Percentiles rank a stretch among this genome's conserved stretches.
These are phyloP conservation scores for Chloromyia formosa DNA, from an alignment of 2,888 invertebrate species.

Conservation along the genomic window DNA sequence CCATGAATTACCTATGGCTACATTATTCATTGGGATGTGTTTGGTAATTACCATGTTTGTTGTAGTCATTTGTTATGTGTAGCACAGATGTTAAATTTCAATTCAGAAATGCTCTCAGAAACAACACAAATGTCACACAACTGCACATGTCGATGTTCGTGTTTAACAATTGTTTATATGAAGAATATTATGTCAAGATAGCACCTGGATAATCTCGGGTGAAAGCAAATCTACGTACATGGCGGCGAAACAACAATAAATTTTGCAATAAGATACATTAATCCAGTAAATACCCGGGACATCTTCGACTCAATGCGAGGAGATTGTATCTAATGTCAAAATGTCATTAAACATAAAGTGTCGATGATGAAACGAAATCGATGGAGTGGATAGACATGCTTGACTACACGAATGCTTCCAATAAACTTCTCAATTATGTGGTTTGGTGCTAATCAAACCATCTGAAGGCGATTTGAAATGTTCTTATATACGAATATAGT, in stretches of 20 bases:
- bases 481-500: too few species aligned
- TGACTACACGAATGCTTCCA: neutral
- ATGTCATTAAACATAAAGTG: constrained; percentile 21
- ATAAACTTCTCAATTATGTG: neutral
- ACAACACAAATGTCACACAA: neutral
- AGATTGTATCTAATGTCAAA: constrained; percentile 26
- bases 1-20: constrained; percentile 12
- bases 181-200: neutral
- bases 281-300: neutral
- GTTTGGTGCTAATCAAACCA: neutral
- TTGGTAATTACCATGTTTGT: constrained; percentile 9
- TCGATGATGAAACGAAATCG: constrained; percentile 7
- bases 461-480: too few species aligned
- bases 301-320: neutral
- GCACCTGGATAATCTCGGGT: constrained; percentile 6
- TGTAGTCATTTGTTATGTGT: constrained; percentile 17
- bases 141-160: neutral
- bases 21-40: neutral
- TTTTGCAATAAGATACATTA: constrained; percentile 12
- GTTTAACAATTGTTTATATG: neutral
- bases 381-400: constrained; percentile 7
- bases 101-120: neutral
- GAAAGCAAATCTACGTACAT: neutral
- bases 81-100: constrained; percentile 14
- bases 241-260: constrained; percentile 1